phyloP scores from a whole-genome alignment of 2,888 invertebrate species.

The Papilio gigon region DNA sequence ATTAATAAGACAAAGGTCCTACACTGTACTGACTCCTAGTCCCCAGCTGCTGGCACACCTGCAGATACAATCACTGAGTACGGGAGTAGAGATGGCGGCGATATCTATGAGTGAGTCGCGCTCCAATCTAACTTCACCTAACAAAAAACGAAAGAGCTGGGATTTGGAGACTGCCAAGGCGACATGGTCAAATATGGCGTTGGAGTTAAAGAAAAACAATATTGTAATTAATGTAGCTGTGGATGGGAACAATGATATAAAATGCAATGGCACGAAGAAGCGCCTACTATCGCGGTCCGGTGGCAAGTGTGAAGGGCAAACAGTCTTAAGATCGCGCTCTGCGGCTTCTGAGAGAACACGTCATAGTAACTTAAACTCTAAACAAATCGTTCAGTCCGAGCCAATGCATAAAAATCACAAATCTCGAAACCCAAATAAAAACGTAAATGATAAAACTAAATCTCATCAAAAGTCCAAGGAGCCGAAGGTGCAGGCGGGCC shows the following conservation, averaged over 20 bases:
- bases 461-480: constrained; percentile 43
- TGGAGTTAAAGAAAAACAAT: constrained; percentile 63
- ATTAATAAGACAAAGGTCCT: constrained; percentile 88
- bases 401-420: constrained; percentile 54
- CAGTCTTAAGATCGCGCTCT: constrained; percentile 53
- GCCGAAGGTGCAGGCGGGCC: constrained; percentile 32
- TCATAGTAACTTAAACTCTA: constrained; percentile 49
- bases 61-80: constrained; percentile 75
- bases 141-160: constrained; percentile 75
- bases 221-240: constrained; percentile 29
- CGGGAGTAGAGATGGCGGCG: constrained; percentile 74
- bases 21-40: constrained; percentile 89
- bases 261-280: constrained; percentile 39
- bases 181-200: constrained; percentile 79
- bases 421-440: constrained; percentile 53
- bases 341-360: constrained; percentile 52
- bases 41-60: constrained; percentile 87
- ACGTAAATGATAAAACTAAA: constrained; percentile 51
- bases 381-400: constrained; percentile 57
- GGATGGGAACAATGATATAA: constrained; percentile 35
- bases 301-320: constrained; percentile 48
- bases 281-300: constrained; percentile 39
- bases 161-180: constrained; percentile 76
- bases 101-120: constrained; percentile 80
- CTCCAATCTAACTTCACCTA: constrained; percentile 61